Conservation (phyloP, 2,113 vertebrate genomes). For the Notiomystis cincta region DNA sequence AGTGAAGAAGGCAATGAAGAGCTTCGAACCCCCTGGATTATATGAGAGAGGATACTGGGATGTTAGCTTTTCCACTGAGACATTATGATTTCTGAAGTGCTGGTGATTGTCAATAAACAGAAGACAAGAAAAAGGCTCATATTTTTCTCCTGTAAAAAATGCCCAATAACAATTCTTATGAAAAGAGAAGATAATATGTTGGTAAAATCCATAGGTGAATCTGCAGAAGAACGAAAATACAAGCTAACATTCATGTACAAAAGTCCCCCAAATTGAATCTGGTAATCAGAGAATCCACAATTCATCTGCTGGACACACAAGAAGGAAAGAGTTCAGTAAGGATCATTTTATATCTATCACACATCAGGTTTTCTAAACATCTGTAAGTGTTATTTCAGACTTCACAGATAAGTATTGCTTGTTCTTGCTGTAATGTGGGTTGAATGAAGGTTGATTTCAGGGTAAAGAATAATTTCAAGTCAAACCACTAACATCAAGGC, state of each 20-base stretch:
- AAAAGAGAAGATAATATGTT: not conserved
- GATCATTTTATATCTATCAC: not conserved
- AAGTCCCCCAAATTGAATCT: not conserved
- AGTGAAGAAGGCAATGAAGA: not conserved
- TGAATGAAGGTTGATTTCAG: not conserved
- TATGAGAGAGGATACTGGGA: not conserved
- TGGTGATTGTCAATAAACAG: not conserved
- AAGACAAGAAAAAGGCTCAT: not conserved
- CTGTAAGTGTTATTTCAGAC: not conserved
- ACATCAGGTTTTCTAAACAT: not conserved
- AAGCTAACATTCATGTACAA: not conserved
- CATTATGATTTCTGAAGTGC: not conserved
- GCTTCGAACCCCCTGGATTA: not conserved
- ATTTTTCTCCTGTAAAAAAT: not conserved
- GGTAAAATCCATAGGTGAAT: not conserved
- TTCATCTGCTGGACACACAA: not conserved
- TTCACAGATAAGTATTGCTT: not conserved
- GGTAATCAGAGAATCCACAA: not conserved
- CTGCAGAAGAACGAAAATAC: not conserved
- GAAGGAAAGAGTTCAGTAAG: not conserved
- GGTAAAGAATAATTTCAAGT: not conserved
- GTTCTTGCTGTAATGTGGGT: not conserved
- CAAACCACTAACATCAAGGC: not conserved
- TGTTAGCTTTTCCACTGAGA: not conserved
- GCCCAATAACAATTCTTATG: not conserved